Base-by-base conservation (phyloP, 1,140 invertebrate genomes). In the Conus ventricosus region DNA sequence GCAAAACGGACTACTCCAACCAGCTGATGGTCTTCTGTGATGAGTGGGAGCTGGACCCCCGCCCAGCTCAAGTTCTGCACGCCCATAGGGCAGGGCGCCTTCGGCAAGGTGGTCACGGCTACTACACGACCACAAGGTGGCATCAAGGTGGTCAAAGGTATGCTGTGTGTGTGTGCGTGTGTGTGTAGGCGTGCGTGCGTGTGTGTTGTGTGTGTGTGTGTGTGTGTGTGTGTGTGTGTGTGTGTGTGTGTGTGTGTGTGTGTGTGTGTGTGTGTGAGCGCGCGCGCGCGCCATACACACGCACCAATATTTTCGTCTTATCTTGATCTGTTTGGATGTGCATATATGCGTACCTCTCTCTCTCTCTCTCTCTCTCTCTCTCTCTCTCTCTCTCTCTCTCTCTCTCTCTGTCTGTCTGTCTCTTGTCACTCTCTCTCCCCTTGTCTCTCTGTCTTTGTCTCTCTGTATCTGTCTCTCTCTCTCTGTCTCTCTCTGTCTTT, bases 31-130 rank as follows among this genome's bases (percentile, higher is more conserved):
- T 93, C 0, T 91, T 94, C 57, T 91, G 90, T 39, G 97, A 98
- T 94, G 98, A 98, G 95, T 98, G 98, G 98, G 98, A 99, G 96
- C 98, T 99, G 86, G 98, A 99, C 95, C 98, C 98, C 13, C 39
- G 97, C 97, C 57, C 98, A 98, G 93, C 95, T 99, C 88, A 97
- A 98, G 95, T 95, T 99, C 67, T 96, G 98, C 91, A 98, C 98
- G 93, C 98, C 99, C 95, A 96, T 99, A 57, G 98, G 98, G 89
- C 98, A 98, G 54, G 98, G 98, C 0, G 98, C 99, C 94, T 99
- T 99, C 96, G 98, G 98, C 76, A 94, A 93, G 90, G 95, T 95
- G 53, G 92, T 95, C 57, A 94, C 5, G 95, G 94, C 11, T 94
- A 93, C 88, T 95, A 93, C 87, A 87, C 15, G 93, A 94, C 78